A percentile compares a stretch with the other conserved stretches of the same genome.
Evolutionary conservation across 2,888 invertebrate species (phyloP).

Genomic region (Pyrocoelia pectoralis): DNA sequence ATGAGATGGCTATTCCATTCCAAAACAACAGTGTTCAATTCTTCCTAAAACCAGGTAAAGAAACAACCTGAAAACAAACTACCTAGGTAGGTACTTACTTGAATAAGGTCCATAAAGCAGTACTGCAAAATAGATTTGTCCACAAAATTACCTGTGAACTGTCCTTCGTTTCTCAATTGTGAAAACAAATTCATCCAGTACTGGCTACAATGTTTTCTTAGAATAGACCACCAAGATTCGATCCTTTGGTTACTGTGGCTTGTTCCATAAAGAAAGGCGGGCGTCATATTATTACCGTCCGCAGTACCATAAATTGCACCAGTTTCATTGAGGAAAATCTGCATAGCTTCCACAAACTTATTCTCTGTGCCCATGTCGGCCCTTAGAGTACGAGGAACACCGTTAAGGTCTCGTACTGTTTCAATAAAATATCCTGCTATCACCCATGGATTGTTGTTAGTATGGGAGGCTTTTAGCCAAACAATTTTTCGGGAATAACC

Average conservation of each 20-base stretch:
- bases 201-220: background rate
- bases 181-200: conserved; percentile 2
- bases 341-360: conserved; percentile 1
- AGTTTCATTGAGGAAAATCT: background rate
- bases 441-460: background rate
- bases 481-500: background rate
- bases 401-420: background rate
- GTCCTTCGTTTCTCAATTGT: conserved; percentile 1
- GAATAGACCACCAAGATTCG: conserved; percentile 8
- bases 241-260: conserved; percentile 1
- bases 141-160: background rate
- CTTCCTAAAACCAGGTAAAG: background rate
- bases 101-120: conserved; percentile 1
- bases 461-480: background rate
- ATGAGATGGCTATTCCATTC: conserved; percentile 1
- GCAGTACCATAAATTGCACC: background rate
- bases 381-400: background rate
- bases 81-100: background rate
- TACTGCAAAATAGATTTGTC: conserved; percentile 1
- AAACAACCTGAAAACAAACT: background rate
- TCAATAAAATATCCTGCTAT: background rate
- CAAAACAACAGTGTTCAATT: background rate
- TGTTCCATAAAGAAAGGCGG: background rate
- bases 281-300: background rate
- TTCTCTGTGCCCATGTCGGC: background rate